Evolutionary conservation across 2,888 invertebrate species (phyloP).

Genomic region (Ochropleura leucogaster): DNA sequence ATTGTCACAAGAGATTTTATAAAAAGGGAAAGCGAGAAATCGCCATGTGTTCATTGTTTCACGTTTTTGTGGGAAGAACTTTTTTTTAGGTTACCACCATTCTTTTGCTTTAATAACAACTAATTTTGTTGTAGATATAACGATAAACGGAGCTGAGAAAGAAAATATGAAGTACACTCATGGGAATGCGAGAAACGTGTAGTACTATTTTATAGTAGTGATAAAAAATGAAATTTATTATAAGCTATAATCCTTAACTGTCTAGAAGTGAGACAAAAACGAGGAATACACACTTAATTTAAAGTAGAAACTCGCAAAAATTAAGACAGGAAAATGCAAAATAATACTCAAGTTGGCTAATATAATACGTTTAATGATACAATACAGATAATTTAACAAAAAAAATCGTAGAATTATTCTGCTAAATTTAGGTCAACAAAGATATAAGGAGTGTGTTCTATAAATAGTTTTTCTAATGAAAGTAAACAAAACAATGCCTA

Average conservation of each 20-base stretch:
- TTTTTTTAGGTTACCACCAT: slow-evolving; percentile 41
- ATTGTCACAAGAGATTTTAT: slow-evolving; percentile 30
- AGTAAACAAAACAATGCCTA: neutral
- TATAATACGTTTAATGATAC: slow-evolving; percentile 20
- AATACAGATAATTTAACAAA: slow-evolving; percentile 7
- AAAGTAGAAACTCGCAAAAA: neutral
- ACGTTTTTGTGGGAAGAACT: slow-evolving; percentile 47
- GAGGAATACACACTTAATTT: neutral
- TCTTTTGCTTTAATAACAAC: slow-evolving; percentile 54
- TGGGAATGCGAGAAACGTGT: slow-evolving; percentile 35
- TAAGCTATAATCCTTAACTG: neutral
- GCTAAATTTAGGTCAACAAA: neutral
- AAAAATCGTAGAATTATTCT: neutral
- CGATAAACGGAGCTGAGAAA: slow-evolving; percentile 50
- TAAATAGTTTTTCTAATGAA: slow-evolving; percentile 9
- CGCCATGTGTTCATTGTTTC: slow-evolving; percentile 47
- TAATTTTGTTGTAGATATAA: slow-evolving; percentile 46
- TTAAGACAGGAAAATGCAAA: neutral
- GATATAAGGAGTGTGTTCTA: neutral
- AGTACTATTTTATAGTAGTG: neutral
- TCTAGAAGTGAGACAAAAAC: neutral
- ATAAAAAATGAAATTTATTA: slow-evolving; percentile 23
- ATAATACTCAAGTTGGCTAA: neutral
- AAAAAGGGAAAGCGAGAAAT: slow-evolving; percentile 55
- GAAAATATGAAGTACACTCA: slow-evolving; percentile 28